Evolutionary conservation across 2,113 vertebrate species (phyloP).

Genomic region (Trogon surrucura): DNA sequence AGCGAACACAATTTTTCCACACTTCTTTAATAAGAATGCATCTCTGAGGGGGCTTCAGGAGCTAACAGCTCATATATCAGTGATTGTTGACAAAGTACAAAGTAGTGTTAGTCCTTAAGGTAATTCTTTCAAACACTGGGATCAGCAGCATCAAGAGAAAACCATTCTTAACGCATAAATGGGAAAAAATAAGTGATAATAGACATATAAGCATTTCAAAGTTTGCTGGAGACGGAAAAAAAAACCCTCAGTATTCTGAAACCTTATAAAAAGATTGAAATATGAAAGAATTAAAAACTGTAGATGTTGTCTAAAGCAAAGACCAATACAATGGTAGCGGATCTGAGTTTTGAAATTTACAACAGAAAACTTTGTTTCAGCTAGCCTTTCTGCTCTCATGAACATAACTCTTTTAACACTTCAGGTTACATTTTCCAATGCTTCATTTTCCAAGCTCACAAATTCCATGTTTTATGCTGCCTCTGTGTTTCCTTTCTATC

Average conservation of each 20-base stretch:
- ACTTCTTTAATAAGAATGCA: neutral
- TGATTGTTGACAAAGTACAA: neutral
- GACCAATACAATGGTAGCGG: neutral
- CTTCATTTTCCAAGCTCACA: neutral
- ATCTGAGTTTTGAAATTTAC: neutral
- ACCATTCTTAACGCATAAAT: neutral
- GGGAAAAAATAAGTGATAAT: neutral
- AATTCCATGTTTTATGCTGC: neutral
- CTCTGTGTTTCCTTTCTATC: neutral
- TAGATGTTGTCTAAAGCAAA: neutral
- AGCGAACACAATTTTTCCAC: neutral
- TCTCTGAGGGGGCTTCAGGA: neutral
- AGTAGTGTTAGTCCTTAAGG: neutral
- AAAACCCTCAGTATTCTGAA: neutral
- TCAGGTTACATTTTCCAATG: neutral
- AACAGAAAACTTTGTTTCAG: neutral
- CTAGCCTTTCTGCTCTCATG: neutral
- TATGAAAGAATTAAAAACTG: neutral
- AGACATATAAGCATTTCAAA: neutral
- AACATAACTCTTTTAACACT: neutral
- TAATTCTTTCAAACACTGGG: neutral
- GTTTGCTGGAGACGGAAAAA: neutral
- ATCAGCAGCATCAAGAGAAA: neutral
- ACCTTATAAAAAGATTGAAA: neutral
- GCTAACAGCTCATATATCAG: neutral